Percentiles rank a stretch among this genome's conserved stretches.
These are phyloP conservation scores for Dissostichus mawsoni DNA, from an alignment of 2,113 vertebrate genomes.

Conservation along the genomic window DNA sequence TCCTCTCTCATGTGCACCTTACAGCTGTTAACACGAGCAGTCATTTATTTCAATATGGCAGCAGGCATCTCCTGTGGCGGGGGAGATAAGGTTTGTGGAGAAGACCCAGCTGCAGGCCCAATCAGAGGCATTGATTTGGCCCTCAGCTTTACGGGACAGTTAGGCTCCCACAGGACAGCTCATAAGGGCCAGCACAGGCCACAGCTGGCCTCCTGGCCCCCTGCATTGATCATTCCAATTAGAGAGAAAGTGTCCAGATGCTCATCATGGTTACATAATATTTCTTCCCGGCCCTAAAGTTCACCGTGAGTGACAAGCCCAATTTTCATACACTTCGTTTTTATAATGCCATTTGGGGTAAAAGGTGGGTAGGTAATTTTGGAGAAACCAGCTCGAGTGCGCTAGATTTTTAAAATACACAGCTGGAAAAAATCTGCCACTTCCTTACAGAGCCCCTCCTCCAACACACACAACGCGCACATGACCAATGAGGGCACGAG, in stretches of 20 bases:
- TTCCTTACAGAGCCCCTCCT: too few relatives aligned
- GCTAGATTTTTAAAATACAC: too few relatives aligned
- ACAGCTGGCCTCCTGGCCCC: slow-evolving; percentile 69
- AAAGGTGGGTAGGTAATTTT: too few relatives aligned
- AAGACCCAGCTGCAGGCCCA: slow-evolving; percentile 72
- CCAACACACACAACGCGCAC: too few relatives aligned
- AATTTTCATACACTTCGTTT: not conserved
- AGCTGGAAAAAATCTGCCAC: too few relatives aligned
- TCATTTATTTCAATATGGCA: slow-evolving; percentile 70
- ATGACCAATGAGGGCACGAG: too few relatives aligned
- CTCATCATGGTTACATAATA: slow-evolving; percentile 44
- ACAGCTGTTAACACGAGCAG: slow-evolving; percentile 50
- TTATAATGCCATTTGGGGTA: not conserved
- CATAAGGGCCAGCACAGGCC: slow-evolving; percentile 52
- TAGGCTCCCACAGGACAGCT: slow-evolving; percentile 58
- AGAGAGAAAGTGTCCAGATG: slow-evolving; percentile 57
- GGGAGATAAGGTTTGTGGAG: slow-evolving; percentile 55
- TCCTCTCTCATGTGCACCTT: slow-evolving; percentile 33
- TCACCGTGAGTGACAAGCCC: slow-evolving; percentile 8
- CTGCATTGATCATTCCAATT: slow-evolving; percentile 73
- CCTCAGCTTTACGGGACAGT: slow-evolving; percentile 64
- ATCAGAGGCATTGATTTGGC: slow-evolving; percentile 75
- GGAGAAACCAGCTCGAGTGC: too few relatives aligned
- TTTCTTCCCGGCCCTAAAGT: not conserved
- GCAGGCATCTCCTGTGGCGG: slow-evolving; percentile 38